Conservation (phyloP, 2,797 vertebrate species). For the Urophycis tenuis region DNA sequence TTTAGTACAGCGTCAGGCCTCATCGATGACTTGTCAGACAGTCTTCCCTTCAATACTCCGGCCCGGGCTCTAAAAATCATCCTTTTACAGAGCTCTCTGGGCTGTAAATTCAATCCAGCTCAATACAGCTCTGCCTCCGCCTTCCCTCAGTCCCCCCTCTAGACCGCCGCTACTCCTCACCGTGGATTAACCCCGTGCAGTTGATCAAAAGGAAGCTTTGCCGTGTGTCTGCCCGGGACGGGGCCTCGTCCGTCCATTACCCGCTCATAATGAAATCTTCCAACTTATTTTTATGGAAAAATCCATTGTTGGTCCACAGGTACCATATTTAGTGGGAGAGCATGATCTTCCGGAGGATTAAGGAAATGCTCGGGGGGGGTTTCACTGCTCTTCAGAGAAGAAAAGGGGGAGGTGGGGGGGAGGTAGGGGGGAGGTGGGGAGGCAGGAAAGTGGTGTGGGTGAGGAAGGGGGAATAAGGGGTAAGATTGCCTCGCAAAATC, state of each 20-base stretch:
- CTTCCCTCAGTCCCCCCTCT: conserved; percentile 23
- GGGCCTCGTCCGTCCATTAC: conserved; percentile 58
- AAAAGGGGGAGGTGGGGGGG: conserved; percentile 24
- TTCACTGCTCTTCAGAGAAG: conserved; percentile 60
- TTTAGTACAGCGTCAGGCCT: conserved; percentile 72
- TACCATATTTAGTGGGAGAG: conserved; percentile 66
- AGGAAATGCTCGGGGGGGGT: conserved; percentile 58
- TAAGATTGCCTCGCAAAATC: conserved; percentile 62
- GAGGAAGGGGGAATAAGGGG: conserved; percentile 44
- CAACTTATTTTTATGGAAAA: conserved; percentile 71
- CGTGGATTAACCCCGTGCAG: conserved; percentile 71
- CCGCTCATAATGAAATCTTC: conserved; percentile 67
- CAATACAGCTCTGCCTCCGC: conserved; percentile 53
- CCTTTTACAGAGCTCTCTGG: conserved; percentile 71
- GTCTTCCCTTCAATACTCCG: conserved; percentile 73
- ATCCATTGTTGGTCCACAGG: conserved; percentile 73
- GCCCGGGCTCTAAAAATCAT: conserved; percentile 75
- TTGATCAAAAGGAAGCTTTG: conserved; percentile 67
- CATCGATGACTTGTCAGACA: conserved; percentile 79
- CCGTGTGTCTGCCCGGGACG: conserved; percentile 50
- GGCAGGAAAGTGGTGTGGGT: conserved; percentile 15
- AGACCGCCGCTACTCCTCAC: conserved; percentile 66
- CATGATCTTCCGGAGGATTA: conserved; percentile 68
- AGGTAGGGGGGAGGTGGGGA: too few relatives aligned
- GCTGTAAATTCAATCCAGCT: conserved; percentile 73